phyloP scores from a whole-genome alignment of 2,797 vertebrate species.

The Dallia pectoralis region DNA sequence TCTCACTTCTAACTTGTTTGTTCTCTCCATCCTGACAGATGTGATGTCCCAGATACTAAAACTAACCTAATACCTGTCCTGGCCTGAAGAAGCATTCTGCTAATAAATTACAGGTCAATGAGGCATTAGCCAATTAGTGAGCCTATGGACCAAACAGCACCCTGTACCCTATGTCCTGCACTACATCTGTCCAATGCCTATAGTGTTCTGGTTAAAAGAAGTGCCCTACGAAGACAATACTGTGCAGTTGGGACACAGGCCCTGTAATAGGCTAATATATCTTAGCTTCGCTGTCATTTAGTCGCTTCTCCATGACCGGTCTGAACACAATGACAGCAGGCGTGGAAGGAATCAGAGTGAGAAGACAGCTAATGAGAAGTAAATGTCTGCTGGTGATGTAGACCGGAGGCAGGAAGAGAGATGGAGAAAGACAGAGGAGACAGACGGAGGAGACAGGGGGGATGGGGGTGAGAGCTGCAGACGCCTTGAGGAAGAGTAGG shows the following conservation, averaged over 20 bases:
- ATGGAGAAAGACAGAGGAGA: neutral
- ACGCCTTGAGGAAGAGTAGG: neutral
- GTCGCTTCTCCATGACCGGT: neutral
- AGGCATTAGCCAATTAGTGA: constrained; percentile 53
- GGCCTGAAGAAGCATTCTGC: constrained; percentile 19
- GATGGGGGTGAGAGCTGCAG: neutral
- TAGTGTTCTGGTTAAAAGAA: neutral
- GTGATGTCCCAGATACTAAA: constrained; percentile 7
- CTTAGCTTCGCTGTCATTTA: constrained; percentile 23
- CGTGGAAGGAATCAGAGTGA: neutral
- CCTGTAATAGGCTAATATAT: neutral
- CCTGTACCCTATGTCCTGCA: neutral
- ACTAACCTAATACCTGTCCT: constrained; percentile 7
- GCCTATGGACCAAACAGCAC: neutral
- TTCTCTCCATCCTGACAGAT: neutral
- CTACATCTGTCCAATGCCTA: neutral
- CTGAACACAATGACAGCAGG: neutral
- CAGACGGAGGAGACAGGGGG: neutral
- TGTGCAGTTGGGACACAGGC: neutral
- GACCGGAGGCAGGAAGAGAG: neutral
- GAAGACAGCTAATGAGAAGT: constrained; percentile 1
- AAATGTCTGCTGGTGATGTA: neutral
- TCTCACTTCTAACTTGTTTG: neutral
- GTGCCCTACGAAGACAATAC: neutral
- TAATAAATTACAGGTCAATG: constrained; percentile 49